A percentile compares a stretch with the other conserved stretches of the same genome.
phyloP scores from a whole-genome alignment of 2,888 invertebrate species.

The Anoncus sp. region DNA sequence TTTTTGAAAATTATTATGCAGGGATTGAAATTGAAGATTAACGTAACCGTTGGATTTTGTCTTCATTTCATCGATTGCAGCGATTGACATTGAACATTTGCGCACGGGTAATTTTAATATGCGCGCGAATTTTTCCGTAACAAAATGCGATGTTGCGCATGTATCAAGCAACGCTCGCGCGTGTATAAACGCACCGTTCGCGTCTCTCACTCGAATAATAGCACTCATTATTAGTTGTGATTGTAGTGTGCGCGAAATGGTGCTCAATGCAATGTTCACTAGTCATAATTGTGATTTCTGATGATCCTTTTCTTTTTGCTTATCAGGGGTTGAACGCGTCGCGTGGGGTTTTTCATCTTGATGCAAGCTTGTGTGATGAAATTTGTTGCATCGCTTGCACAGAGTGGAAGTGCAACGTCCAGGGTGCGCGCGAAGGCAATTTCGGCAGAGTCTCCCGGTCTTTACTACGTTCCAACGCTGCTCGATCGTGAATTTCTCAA shows the following conservation, averaged over 20 bases:
- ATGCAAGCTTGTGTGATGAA: slow-evolving; percentile 25
- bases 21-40: not conserved
- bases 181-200: not conserved
- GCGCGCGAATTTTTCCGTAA: slow-evolving; percentile 18
- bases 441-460: slow-evolving; percentile 9
- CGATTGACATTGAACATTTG: slow-evolving; percentile 17
- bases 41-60: no score
- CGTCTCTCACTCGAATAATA: no score
- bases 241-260: not conserved
- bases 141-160: slow-evolving; percentile 28
- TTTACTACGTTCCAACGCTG: slow-evolving; percentile 38
- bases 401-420: slow-evolving; percentile 21
- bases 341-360: no score
- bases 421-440: slow-evolving; percentile 43
- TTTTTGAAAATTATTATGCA: not conserved
- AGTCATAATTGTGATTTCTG: not conserved
- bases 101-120: not conserved
- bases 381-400: slow-evolving; percentile 33
- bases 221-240: no score
- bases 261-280: no score
- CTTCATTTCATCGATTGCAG: slow-evolving; percentile 14
- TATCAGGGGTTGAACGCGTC: no score
- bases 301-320: no score
- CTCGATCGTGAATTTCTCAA: slow-evolving; percentile 21
- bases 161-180: slow-evolving; percentile 26